A percentile compares a stretch with the other conserved stretches of the same genome.
phyloP scores from a whole-genome alignment of 2,797 vertebrate species.

The Rhabdomys pumilio region DNA sequence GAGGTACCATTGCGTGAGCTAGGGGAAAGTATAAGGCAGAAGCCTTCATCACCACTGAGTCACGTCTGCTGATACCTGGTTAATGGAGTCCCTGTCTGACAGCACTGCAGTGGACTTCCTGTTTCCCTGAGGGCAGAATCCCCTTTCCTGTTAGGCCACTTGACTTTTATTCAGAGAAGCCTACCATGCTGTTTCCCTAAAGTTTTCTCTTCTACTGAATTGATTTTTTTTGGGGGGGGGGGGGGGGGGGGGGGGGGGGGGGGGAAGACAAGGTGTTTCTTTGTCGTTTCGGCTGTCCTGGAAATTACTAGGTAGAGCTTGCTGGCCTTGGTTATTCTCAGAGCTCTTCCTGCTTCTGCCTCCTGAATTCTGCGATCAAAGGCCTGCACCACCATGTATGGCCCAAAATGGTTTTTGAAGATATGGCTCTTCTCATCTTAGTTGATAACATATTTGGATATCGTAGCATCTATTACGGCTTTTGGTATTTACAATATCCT shows the following conservation, averaged over 20 bases:
- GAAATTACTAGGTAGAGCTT: background rate
- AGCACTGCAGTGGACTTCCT: background rate
- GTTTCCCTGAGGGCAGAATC: background rate
- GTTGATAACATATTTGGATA: background rate
- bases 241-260: rapidly evolving
- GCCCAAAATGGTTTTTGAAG: background rate
- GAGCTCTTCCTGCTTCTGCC: background rate
- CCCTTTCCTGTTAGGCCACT: background rate
- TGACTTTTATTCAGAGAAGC: background rate
- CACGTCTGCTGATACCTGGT: slow-evolving; percentile 32
- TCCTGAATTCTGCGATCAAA: background rate
- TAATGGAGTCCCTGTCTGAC: slow-evolving; percentile 27
- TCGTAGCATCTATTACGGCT: background rate
- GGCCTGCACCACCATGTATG: too few species aligned
- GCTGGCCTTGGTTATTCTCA: background rate
- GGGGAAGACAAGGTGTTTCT: background rate
- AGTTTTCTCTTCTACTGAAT: slow-evolving; percentile 4
- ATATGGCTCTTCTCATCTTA: slow-evolving; percentile 23
- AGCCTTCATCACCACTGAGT: slow-evolving; percentile 48
- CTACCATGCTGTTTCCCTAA: background rate
- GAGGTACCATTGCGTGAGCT: slow-evolving; percentile 61
- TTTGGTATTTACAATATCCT: slow-evolving; percentile 34
- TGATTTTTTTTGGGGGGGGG: background rate
- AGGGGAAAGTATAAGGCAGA: slow-evolving; percentile 54
- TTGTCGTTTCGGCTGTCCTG: background rate